Evolutionary conservation across 2,797 vertebrate species (phyloP).

Genomic region (Strix occidentalis): DNA sequence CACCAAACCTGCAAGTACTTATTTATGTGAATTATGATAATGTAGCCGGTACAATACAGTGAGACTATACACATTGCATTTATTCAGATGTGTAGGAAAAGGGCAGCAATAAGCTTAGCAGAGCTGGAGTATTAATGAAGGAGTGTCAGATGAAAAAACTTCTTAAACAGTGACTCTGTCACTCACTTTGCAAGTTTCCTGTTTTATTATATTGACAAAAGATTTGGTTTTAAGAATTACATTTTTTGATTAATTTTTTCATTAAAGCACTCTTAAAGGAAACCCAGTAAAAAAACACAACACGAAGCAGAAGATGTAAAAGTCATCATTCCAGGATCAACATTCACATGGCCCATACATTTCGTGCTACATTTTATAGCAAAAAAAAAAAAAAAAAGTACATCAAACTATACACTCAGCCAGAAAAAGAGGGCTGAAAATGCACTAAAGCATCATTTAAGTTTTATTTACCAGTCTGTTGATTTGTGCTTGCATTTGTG

Average conservation of each 20-base stretch:
- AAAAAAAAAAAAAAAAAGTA: background rate
- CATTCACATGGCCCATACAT: too few species aligned
- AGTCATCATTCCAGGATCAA: background rate
- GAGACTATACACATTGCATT: background rate
- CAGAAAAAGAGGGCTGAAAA: background rate
- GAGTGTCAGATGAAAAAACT: background rate
- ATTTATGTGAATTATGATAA: background rate
- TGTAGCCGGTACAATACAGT: background rate
- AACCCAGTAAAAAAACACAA: background rate
- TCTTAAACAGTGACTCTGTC: background rate
- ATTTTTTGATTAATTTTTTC: background rate
- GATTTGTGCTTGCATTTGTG: background rate
- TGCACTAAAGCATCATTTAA: background rate
- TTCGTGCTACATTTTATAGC: background rate
- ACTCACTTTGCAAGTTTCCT: background rate
- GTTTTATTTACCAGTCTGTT: constrained; percentile 26
- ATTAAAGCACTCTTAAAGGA: background rate
- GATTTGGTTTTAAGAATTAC: background rate
- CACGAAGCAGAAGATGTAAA: background rate
- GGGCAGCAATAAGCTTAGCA: background rate
- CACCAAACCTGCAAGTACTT: background rate
- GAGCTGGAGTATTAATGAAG: background rate
- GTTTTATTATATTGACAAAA: background rate
- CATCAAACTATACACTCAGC: background rate
- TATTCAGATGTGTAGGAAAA: background rate